These are phyloP conservation scores for Mesorhabditis spiculigera DNA, from an alignment of 2,888 invertebrate species.

Conservation along the genomic window DNA sequence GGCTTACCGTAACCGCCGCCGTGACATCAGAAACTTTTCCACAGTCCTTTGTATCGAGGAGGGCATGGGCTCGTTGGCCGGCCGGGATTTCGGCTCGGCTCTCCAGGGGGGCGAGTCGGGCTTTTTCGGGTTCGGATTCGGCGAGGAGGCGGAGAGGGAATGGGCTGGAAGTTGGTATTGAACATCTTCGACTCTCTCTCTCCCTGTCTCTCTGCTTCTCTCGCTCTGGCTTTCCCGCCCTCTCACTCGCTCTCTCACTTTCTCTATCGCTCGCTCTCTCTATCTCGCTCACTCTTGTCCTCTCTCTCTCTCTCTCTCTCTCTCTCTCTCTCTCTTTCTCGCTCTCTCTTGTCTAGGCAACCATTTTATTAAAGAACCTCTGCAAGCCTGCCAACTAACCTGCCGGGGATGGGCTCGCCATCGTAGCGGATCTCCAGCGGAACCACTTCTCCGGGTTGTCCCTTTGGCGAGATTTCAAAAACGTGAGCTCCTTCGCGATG, in stretches of 20 bases:
- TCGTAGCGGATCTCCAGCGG: slow-evolving; percentile 31
- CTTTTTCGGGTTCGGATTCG: slow-evolving; percentile 10
- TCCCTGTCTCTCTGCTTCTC: too few relatives aligned
- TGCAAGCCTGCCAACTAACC: slow-evolving; percentile 8
- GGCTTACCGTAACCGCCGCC: slow-evolving; percentile 28
- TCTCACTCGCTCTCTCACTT: too few relatives aligned
- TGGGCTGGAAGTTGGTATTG: background rate
- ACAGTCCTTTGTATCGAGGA: slow-evolving; percentile 31
- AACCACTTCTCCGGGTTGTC: slow-evolving; percentile 21
- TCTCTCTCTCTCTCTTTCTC: too few relatives aligned
- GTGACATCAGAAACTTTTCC: slow-evolving; percentile 27
- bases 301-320: too few relatives aligned
- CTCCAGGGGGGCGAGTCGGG: slow-evolving; percentile 18
- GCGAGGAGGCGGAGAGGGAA: slow-evolving; percentile 9
- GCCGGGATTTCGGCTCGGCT: slow-evolving; percentile 23
- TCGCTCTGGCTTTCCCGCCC: too few relatives aligned
- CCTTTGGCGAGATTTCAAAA: slow-evolving; percentile 22
- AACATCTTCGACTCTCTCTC: background rate
- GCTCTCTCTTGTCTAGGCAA: background rate
- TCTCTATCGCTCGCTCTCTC: too few relatives aligned
- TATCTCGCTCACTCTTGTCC: too few relatives aligned
- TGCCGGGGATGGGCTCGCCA: slow-evolving; percentile 25
- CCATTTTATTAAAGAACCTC: background rate
- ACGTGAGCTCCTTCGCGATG: background rate
- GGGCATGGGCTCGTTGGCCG: slow-evolving; percentile 26